Conservation (phyloP, 1,140 invertebrate genomes). For the Laupala kohalensis region DNA sequence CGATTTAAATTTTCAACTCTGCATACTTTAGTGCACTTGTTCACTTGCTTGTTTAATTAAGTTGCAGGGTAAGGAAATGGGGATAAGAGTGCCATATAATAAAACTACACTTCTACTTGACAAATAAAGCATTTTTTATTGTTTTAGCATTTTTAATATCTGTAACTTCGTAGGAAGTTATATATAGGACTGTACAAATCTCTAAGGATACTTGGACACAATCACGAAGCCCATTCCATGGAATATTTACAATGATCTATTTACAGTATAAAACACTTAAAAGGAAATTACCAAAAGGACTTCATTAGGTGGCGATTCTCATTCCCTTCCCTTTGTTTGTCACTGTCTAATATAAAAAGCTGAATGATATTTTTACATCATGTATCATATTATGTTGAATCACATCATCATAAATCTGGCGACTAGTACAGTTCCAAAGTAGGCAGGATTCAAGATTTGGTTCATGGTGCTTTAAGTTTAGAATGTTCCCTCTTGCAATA, state of each 20-base stretch:
- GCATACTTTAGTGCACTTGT: too few species aligned
- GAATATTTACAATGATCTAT: constrained; percentile 12
- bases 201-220: constrained; percentile 13
- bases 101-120: constrained; percentile 1
- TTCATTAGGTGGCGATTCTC: background rate
- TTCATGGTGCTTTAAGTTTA: constrained; percentile 3
- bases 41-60: too few species aligned
- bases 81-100: too few species aligned
- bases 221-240: constrained; percentile 1
- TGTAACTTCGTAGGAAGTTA: constrained; percentile 1
- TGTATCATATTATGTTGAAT: constrained; percentile 1
- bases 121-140: constrained; percentile 14
- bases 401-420: background rate
- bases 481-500: constrained; percentile 1
- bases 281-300: constrained; percentile 12
- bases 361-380: constrained; percentile 4
- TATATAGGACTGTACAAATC: constrained; percentile 10
- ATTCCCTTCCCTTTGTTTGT: background rate
- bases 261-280: constrained; percentile 15
- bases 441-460: constrained; percentile 8
- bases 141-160: constrained; percentile 7
- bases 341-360: constrained; percentile 6
- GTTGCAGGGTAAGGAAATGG: too few species aligned
- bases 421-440: background rate
- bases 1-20: too few species aligned